Evolutionary conservation across 2,113 vertebrate species (phyloP).

Genomic region (Caranx melampygus): DNA sequence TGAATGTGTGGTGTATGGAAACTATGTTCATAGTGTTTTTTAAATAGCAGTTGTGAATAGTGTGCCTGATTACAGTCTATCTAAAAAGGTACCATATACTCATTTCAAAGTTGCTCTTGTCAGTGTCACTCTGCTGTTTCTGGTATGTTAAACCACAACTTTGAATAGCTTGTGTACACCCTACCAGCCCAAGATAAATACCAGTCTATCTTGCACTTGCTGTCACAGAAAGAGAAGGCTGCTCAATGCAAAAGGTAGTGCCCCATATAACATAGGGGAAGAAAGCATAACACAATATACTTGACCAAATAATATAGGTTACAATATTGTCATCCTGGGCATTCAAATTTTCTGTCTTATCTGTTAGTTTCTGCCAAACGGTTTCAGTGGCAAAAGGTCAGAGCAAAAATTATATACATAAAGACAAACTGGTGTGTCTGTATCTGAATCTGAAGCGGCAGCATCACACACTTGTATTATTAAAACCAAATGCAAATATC

Average conservation of each 20-base stretch:
- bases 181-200: too few relatives aligned
- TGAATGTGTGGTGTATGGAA: too few relatives aligned
- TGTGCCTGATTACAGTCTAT: not conserved
- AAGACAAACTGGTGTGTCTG: too few relatives aligned
- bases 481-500: too few relatives aligned
- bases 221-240: not conserved
- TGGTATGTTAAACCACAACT: constrained; percentile 21
- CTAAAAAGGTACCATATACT: not conserved
- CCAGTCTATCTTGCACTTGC: not conserved
- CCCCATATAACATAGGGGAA: not conserved
- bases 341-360: not conserved
- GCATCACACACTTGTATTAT: too few relatives aligned
- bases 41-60: not conserved
- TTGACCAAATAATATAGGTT: too few relatives aligned
- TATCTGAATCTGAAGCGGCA: too few relatives aligned
- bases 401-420: too few relatives aligned
- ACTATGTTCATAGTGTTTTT: too few relatives aligned
- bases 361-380: not conserved
- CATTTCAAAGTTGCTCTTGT: not conserved
- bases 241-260: not conserved
- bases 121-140: not conserved
- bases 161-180: constrained; percentile 50
- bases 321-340: too few relatives aligned
- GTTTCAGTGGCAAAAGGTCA: not conserved
- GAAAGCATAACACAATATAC: not conserved